Evolutionary conservation across 1,140 invertebrate genomes (phyloP).

Genomic region (Drosophila miranda): DNA sequence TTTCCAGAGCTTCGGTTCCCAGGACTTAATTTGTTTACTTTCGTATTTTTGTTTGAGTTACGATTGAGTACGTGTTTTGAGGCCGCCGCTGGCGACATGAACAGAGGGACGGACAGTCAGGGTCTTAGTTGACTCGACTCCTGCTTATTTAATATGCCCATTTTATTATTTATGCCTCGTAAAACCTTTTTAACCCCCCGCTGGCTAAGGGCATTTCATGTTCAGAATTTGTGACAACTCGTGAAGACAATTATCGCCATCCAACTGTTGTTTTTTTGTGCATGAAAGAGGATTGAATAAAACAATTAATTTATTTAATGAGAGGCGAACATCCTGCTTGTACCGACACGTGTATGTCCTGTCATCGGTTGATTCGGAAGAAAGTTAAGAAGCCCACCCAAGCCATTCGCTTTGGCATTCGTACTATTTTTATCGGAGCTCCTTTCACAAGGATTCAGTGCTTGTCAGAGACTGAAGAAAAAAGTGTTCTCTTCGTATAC

Average conservation of each 20-base stretch:
- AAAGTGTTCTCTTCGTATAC: neutral
- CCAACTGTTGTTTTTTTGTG: conserved; percentile 16
- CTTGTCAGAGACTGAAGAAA: neutral
- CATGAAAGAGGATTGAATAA: neutral
- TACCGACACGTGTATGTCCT: conserved; percentile 18
- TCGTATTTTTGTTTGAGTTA: too few relatives aligned
- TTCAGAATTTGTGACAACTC: conserved; percentile 40
- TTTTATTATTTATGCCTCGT: conserved; percentile 55
- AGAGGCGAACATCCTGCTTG: conserved; percentile 5
- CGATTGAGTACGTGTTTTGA: too few relatives aligned
- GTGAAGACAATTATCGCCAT: conserved; percentile 46
- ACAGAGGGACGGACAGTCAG: conserved; percentile 15
- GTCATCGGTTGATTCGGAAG: conserved; percentile 3
- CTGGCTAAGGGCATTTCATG: conserved; percentile 29
- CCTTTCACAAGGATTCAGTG: neutral
- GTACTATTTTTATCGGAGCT: too few relatives aligned
- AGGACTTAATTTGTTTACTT: too few relatives aligned
- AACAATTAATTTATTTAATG: conserved; percentile 48
- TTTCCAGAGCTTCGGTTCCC: too few relatives aligned
- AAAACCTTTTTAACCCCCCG: conserved; percentile 45
- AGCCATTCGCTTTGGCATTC: too few relatives aligned
- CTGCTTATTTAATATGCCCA: conserved; percentile 43
- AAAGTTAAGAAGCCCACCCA: neutral
- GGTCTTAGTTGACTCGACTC: conserved; percentile 30
- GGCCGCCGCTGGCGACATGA: too few relatives aligned